Percentiles rank a stretch among this genome's conserved stretches.
Conservation (phyloP, 2,888 invertebrate genomes). For the Tenthredo scrophulariae region DNA sequence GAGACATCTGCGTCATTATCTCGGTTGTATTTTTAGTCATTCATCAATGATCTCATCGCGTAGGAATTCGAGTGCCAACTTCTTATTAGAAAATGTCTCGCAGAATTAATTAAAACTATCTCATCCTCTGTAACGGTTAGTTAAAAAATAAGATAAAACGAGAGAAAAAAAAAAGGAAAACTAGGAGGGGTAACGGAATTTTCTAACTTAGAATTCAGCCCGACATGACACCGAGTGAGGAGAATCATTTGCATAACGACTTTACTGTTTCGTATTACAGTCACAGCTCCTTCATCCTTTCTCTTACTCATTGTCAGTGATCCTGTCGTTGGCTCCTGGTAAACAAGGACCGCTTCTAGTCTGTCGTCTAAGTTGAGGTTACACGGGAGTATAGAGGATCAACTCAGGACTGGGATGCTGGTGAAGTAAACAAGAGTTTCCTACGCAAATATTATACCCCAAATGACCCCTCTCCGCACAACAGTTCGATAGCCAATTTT, state of each 20-base stretch:
- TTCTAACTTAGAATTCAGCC: background rate
- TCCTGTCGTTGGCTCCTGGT: slow-evolving; percentile 24
- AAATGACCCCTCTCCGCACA: background rate
- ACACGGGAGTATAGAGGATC: slow-evolving; percentile 13
- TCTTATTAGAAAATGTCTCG: background rate
- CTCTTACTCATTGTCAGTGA: background rate
- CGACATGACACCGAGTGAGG: background rate
- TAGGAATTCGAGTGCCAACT: background rate
- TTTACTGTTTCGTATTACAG: background rate
- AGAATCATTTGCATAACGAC: slow-evolving; percentile 12
- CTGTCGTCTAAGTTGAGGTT: slow-evolving; percentile 48
- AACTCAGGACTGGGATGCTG: background rate
- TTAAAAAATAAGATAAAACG: background rate
- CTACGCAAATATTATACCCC: slow-evolving; percentile 34
- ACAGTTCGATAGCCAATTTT: slow-evolving; percentile 1
- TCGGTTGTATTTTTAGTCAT: background rate
- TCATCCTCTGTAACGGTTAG: background rate
- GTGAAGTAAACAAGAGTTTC: slow-evolving; percentile 30
- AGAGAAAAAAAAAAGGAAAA: background rate
- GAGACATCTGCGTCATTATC: background rate
- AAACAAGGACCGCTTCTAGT: slow-evolving; percentile 16
- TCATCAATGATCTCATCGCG: background rate
- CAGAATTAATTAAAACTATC: background rate
- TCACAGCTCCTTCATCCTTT: slow-evolving; percentile 4
- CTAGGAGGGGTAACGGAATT: background rate